Percentiles rank a stretch among this genome's conserved stretches.
These are phyloP conservation scores for Erinaceus europaeus DNA, from an alignment of 2,113 vertebrate genomes.

Conservation along the genomic window DNA sequence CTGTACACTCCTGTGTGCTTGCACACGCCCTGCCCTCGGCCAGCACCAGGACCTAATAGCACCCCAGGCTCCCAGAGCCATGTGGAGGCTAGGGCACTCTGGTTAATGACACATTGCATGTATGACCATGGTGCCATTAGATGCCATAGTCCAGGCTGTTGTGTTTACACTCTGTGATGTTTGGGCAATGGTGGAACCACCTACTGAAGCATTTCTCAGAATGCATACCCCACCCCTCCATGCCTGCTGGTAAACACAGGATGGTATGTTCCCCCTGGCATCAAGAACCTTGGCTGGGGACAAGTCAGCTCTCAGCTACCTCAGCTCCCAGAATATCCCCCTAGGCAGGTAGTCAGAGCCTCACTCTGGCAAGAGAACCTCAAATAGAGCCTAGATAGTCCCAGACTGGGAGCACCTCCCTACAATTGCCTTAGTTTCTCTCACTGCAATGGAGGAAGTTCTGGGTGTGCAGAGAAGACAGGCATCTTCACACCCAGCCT, in stretches of 20 bases:
- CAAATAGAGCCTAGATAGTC: background rate
- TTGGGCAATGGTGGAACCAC: background rate
- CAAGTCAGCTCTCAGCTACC: background rate
- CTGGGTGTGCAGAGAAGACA: slow-evolving; percentile 5
- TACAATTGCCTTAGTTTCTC: background rate
- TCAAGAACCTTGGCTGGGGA: background rate
- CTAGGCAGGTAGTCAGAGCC: background rate
- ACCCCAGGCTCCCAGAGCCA: background rate
- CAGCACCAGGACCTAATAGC: background rate
- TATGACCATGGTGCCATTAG: background rate
- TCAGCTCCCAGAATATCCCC: background rate
- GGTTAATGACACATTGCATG: too few relatives aligned
- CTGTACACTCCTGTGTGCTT: background rate
- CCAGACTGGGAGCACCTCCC: background rate
- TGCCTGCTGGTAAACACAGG: background rate
- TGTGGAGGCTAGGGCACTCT: too few relatives aligned
- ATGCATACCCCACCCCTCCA: too few relatives aligned
- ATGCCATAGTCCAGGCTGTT: background rate
- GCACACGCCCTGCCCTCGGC: background rate
- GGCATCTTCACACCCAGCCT: background rate
- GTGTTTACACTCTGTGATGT: background rate
- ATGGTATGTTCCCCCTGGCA: background rate
- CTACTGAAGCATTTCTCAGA: background rate
- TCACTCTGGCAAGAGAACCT: background rate
- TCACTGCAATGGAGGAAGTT: slow-evolving; percentile 9